Conservation (phyloP, 2,888 invertebrate species). For the Criorhina ranunculi region DNA sequence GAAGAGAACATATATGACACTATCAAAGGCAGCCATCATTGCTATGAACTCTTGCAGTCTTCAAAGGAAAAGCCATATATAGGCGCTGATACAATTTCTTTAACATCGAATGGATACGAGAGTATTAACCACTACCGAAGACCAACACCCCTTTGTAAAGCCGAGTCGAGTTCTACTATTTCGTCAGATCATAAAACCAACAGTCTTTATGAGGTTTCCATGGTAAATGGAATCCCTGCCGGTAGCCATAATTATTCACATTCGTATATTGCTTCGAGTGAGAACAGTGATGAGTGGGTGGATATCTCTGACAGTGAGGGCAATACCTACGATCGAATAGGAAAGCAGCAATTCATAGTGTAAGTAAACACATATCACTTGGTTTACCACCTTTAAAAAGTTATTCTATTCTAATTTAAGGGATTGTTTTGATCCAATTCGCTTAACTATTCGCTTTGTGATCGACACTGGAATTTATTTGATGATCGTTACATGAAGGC, state of each 20-base stretch:
- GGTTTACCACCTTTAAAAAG: too few relatives aligned
- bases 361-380: constrained; percentile 79
- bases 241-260: constrained; percentile 78
- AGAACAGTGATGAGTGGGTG: constrained; percentile 84
- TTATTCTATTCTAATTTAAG: neutral
- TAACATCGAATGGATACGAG: constrained; percentile 84
- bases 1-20: constrained; percentile 88
- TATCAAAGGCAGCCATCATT: constrained; percentile 86
- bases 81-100: constrained; percentile 80
- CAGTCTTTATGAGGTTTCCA: constrained; percentile 83
- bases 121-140: constrained; percentile 81
- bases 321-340: constrained; percentile 56
- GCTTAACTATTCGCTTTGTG: too few relatives aligned
- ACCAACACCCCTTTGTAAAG: constrained; percentile 78
- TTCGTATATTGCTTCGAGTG: constrained; percentile 81
- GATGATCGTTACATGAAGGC: too few relatives aligned
- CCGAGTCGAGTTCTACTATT: constrained; percentile 83
- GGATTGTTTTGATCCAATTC: too few relatives aligned
- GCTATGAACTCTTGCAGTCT: constrained; percentile 81
- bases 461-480: too few relatives aligned
- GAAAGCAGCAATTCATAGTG: constrained; percentile 83
- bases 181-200: constrained; percentile 84
- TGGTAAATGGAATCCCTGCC: constrained; percentile 78
- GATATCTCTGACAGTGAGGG: constrained; percentile 82
- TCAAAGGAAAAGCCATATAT: constrained; percentile 68